Evolutionary conservation across 1,140 invertebrate genomes (phyloP).

Genomic region (Hyles vespertilio): DNA sequence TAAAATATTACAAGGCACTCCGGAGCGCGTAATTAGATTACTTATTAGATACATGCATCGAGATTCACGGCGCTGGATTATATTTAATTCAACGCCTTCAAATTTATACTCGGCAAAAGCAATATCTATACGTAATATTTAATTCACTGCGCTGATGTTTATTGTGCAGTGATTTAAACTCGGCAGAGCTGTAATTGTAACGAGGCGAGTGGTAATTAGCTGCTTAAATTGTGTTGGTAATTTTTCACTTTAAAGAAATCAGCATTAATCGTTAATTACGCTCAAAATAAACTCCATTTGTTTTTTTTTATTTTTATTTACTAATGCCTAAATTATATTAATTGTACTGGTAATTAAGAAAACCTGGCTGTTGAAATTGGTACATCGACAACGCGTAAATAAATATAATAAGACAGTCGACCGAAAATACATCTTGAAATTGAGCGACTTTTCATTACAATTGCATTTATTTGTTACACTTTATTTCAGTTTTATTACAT

Average conservation of each 20-base stretch:
- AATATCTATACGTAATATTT: background rate
- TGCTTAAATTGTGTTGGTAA: background rate
- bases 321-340: background rate
- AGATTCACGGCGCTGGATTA: background rate
- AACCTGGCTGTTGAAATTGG: too few species aligned
- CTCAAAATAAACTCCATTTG: background rate
- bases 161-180: background rate
- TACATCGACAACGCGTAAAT: too few species aligned
- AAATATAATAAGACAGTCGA: too few species aligned
- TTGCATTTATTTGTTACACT: too few species aligned
- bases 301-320: background rate
- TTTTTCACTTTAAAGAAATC: slow-evolving; percentile 8
- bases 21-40: slow-evolving; percentile 44
- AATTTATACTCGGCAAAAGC: background rate
- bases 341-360: too few species aligned
- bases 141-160: background rate
- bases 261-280: background rate
- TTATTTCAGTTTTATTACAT: too few species aligned
- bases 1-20: slow-evolving; percentile 48
- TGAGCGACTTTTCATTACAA: too few species aligned
- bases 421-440: too few species aligned
- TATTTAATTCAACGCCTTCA: background rate
- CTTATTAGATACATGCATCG: slow-evolving; percentile 28
- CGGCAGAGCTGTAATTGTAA: background rate
- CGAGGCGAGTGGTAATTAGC: slow-evolving; percentile 1